These are phyloP conservation scores for Neuroterus valhalla DNA, from an alignment of 1,140 invertebrate species.

Conservation along the genomic window DNA sequence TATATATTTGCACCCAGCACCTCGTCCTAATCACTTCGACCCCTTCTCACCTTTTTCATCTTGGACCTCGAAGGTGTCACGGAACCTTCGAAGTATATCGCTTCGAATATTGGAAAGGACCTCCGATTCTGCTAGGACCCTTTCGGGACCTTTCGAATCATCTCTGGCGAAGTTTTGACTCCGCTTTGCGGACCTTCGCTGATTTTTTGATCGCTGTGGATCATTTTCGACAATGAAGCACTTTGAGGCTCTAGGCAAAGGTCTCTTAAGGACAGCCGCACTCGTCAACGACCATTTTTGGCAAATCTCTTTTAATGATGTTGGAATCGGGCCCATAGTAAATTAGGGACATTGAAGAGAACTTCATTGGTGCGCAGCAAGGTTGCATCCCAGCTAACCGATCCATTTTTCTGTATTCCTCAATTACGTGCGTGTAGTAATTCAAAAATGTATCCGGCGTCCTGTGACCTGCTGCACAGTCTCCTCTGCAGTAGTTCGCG, in stretches of 20 bases:
- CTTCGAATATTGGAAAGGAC: constrained; percentile 12
- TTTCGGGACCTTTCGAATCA: constrained; percentile 8
- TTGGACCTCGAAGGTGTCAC: constrained; percentile 35
- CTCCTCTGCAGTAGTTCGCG: constrained; percentile 95
- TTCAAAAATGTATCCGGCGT: constrained; percentile 90
- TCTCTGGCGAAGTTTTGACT: neutral
- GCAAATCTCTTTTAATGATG: constrained; percentile 94
- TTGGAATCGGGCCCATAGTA: constrained; percentile 94
- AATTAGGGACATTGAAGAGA: constrained; percentile 93
- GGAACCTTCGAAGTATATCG: neutral
- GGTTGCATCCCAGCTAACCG: constrained; percentile 85
- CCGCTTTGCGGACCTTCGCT: neutral
- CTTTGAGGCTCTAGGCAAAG: constrained; percentile 20
- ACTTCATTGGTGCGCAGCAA: constrained; percentile 95
- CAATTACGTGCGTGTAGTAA: constrained; percentile 92
- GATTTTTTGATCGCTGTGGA: constrained; percentile 9
- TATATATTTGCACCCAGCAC: constrained; percentile 11
- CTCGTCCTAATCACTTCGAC: neutral
- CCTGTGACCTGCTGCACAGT: constrained; percentile 84
- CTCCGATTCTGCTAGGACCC: neutral
- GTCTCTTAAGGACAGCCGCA: constrained; percentile 90
- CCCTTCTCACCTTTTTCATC: constrained; percentile 36
- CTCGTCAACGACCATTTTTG: constrained; percentile 97
- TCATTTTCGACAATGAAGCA: constrained; percentile 14
- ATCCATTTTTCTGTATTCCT: constrained; percentile 88